A percentile compares a stretch with the other conserved stretches of the same genome.
These are phyloP conservation scores for Galeopsomyia nigrocyanea DNA, from an alignment of 2,888 invertebrate species.

Conservation along the genomic window DNA sequence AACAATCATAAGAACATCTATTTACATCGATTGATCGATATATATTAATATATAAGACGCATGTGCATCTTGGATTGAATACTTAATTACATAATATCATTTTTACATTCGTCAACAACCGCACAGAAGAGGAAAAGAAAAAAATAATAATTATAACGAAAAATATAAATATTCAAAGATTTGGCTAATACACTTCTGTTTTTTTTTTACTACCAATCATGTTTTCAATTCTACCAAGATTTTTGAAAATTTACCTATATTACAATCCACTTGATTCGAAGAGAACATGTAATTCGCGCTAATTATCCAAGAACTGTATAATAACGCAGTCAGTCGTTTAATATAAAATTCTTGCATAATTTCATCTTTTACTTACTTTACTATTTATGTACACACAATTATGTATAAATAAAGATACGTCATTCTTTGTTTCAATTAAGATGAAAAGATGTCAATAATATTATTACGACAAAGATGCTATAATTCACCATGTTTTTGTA, in stretches of 20 bases:
- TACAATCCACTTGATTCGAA: no score
- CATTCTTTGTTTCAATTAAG: no score
- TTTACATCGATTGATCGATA: conserved; percentile 16
- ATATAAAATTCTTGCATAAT: conserved; percentile 7
- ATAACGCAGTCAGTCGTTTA: not conserved
- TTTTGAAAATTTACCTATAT: no score
- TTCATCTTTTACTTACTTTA: conserved; percentile 10
- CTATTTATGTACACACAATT: conserved; percentile 14
- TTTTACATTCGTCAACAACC: conserved; percentile 57
- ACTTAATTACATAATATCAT: conserved; percentile 63
- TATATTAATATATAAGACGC: not conserved
- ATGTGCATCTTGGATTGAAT: not conserved
- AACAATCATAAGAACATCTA: conserved; percentile 24
- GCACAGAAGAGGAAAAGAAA: conserved; percentile 48
- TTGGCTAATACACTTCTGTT: conserved; percentile 4
- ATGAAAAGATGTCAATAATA: no score
- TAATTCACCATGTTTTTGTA: no score
- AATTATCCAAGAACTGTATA: conserved; percentile 6
- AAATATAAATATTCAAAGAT: conserved; percentile 36
- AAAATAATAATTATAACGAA: conserved; percentile 49
- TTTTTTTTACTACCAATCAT: not conserved
- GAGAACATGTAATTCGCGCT: not conserved
- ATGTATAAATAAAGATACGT: no score
- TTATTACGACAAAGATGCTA: no score
- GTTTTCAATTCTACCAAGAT: no score